phyloP scores from a whole-genome alignment of 2,113 vertebrate species.

The Limanda limanda region DNA sequence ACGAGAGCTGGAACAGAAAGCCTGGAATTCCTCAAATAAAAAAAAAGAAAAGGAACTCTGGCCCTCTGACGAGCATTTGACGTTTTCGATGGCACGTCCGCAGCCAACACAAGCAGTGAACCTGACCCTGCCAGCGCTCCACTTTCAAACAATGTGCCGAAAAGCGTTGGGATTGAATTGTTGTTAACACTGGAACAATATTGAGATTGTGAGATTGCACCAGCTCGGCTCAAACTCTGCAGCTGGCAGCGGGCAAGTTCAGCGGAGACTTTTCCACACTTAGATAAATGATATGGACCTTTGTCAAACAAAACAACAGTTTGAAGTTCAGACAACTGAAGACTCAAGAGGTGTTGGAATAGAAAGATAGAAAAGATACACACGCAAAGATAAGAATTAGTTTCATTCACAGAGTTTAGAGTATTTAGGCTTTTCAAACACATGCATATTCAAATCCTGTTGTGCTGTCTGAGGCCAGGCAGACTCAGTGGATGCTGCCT shows the following conservation, averaged over 20 bases:
- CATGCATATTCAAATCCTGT: too few species aligned
- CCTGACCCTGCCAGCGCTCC: background rate
- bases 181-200: conserved; percentile 37
- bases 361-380: too few species aligned
- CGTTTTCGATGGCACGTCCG: conserved; percentile 51
- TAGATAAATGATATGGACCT: background rate
- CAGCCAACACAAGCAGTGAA: conserved; percentile 68
- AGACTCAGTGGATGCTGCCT: too few species aligned
- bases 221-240: conserved; percentile 15
- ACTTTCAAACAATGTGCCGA: conserved; percentile 26
- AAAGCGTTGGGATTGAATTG: conserved; percentile 15
- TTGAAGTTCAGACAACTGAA: too few species aligned
- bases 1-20: conserved; percentile 67
- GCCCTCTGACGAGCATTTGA: conserved; percentile 52
- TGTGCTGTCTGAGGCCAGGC: background rate
- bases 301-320: background rate
- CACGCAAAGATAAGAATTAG: too few species aligned
- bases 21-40: conserved; percentile 62
- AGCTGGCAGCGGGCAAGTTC: background rate
- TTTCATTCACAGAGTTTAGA: too few species aligned
- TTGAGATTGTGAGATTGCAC: conserved; percentile 2
- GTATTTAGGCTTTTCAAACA: too few species aligned
- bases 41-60: conserved; percentile 61
- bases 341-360: too few species aligned
- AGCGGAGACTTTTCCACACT: background rate